Evolutionary conservation across 2,113 vertebrate genomes (phyloP), one percentile per base, ranked within the genome.

Genomic region (Thunnus thynnus): DNA sequence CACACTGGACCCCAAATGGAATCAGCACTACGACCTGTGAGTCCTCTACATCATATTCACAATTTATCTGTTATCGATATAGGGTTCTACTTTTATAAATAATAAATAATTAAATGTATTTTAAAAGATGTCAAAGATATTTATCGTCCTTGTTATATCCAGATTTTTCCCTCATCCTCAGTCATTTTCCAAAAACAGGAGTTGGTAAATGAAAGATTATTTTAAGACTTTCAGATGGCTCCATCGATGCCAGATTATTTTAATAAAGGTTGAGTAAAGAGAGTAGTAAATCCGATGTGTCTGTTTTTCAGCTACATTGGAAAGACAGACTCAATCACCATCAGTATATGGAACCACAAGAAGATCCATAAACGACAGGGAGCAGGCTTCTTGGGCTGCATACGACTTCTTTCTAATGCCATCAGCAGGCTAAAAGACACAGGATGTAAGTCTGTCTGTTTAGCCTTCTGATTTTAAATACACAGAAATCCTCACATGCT

Each of bases 311-410:
- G 98, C 80, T 99, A 99, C 25, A 97, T 99, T 83, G 97, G 97
- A 65, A 99, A 99, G 90, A 97, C 96, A 0, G 97, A 99, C 94
- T 99, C 98, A 36, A 98, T 99, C 93, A 99, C 98, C 85, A 98
- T 99, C 94, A 99, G 98, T 10, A 96, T 99, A 89, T 99, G 98
- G 98, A 99, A 99, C 95, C 98, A 99, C 91, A 99, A 99, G 94
- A 99, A 99, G 94, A 98, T 99, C 86, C 97, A 99, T 93, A 99
- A 99, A 94, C 97, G 98, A 78, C 97, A 99, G 94, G 97, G 97
- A 76, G 97, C 97, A 13, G 97, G 98, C 89, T 99, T 99, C 94
- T 94, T 99, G 94, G 98, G 98, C 91, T 99, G 98, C 4, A 96
- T 99, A 92, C 95, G 98, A 76, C 96, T 99, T 91, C 96, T 99